A percentile compares a stretch with the other conserved stretches of the same genome.
Evolutionary conservation across 2,888 invertebrate species (phyloP).

Genomic region (Lingula anatina): DNA sequence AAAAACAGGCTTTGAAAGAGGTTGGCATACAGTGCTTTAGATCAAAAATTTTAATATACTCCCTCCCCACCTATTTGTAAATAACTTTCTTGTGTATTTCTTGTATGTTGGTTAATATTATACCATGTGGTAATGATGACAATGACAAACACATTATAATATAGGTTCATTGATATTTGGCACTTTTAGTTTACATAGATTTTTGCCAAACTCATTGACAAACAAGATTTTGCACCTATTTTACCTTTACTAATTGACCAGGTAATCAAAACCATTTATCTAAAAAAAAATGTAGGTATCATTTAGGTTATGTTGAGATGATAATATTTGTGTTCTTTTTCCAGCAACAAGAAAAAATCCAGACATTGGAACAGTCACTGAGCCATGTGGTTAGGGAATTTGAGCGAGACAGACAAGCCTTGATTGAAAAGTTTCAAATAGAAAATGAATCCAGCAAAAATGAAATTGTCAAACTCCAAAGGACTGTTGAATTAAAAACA

Average conservation of each 20-base stretch:
- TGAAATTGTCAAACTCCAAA: conserved; percentile 45
- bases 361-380: conserved; percentile 44
- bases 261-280: no score
- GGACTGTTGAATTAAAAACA: conserved; percentile 47
- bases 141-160: no score
- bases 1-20: conserved; percentile 39
- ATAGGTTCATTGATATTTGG: no score
- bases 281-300: no score
- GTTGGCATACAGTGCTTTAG: conserved; percentile 15
- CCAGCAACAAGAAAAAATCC: conserved; percentile 43
- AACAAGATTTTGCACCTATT: no score
- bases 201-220: no score
- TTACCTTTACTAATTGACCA: no score
- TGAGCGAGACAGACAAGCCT: conserved; percentile 31
- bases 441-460: conserved; percentile 40
- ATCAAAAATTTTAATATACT: background rate
- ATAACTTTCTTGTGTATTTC: background rate
- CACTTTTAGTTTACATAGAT: no score
- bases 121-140: no score
- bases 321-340: conserved; percentile 6
- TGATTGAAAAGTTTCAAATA: conserved; percentile 23
- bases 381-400: conserved; percentile 49
- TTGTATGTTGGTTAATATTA: no score
- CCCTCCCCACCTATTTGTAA: no score
- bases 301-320: no score